Base-by-base conservation (phyloP, 2,888 invertebrate species). In the Ochlodes sylvanus region DNA sequence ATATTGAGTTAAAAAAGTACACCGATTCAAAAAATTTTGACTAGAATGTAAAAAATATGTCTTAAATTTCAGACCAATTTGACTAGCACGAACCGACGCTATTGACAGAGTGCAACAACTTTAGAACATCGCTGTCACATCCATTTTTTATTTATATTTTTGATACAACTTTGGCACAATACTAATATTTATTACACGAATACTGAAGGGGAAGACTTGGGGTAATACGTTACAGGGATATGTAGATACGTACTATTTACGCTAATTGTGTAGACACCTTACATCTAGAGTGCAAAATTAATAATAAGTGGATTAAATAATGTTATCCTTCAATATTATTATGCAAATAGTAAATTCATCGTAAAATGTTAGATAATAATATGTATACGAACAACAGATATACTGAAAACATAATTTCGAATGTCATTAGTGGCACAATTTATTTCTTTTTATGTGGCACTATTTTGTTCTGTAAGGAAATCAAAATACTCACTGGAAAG, bases 131-230 rank as follows among this genome's bases (percentile, higher is more conserved):
- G 81, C 78, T 77, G 77, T 77, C 77, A 79, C 79, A 77, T 77
- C 80, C 79, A 84, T 82, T 82, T 78, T 76, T 54, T 54, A 76
- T 78, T 76, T 79, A 74, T 74, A 78, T 79, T 71, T 74, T 72
- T 82, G 81, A 87, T 84, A 85, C 83, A 86, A 88, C 87, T 91
- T 93, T 92, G 93, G 93, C 93, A 92, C 92, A 89, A 83, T 79
- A 81, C 78, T 83, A 80, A 76, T 74, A 79, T 79, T 79, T 79
- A 80, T 85, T 85, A 84, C 61, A 75, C 79, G 85, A 89, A 93
- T 90, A 90, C 86, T 87, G 88, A 89, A 85, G 87, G 92, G 94
- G 92, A 92, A 92, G 92, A 92, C 92, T 81, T 77, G 79, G 85
- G 88, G 84, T 76, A 84, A 85, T 85, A 86, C 87, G 82, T 86